Evolutionary conservation across 2,113 vertebrate genomes (phyloP).

Genomic region (Odontophorus gujanensis): DNA sequence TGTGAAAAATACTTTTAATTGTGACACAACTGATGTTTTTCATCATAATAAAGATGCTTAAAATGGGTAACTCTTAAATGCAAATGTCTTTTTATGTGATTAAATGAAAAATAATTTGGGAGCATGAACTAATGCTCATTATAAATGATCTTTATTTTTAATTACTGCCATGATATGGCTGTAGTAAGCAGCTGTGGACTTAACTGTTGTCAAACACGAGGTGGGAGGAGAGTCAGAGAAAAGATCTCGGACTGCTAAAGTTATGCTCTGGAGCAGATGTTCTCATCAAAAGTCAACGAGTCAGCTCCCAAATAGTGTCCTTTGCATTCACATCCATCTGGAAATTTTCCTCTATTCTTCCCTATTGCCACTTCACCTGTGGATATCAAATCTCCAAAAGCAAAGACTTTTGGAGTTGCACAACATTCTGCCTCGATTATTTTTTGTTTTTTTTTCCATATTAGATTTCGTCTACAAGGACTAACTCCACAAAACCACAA

Average conservation of each 20-base stretch:
- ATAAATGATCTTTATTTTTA: not conserved
- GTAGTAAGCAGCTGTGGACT: not conserved
- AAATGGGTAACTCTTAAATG: not conserved
- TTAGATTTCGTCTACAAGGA: not conserved
- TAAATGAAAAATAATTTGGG: not conserved
- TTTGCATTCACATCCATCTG: not conserved
- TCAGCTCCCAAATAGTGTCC: not conserved
- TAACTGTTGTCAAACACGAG: rapidly evolving
- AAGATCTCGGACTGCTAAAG: not conserved
- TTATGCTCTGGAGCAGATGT: not conserved
- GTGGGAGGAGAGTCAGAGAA: not conserved
- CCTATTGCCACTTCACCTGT: not conserved
- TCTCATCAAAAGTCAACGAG: not conserved
- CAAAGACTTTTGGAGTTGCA: not conserved
- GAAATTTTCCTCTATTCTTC: not conserved
- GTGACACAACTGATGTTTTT: not conserved
- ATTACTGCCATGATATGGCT: not conserved
- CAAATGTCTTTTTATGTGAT: not conserved
- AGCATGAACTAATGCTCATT: not conserved
- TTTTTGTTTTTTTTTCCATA: rapidly evolving
- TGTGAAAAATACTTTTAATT: not conserved
- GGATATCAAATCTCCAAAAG: not conserved
- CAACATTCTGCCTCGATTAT: not conserved
- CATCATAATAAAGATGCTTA: not conserved
- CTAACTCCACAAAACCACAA: not conserved